phyloP scores from a whole-genome alignment of 2,888 invertebrate genomes.

The Alcis repandata region DNA sequence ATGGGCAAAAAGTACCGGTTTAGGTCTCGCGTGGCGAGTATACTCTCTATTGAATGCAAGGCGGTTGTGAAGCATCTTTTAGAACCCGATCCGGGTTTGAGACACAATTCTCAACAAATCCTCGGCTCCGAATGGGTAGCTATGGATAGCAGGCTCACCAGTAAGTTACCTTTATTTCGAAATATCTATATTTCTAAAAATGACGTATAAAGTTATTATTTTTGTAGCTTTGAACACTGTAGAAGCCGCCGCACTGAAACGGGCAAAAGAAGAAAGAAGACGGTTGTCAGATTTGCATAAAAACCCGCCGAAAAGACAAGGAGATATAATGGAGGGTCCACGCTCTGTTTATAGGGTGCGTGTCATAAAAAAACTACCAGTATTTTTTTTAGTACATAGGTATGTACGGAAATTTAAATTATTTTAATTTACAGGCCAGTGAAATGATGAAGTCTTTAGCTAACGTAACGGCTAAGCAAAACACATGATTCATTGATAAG shows the following conservation, averaged over 20 bases:
- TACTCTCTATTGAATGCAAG: constrained; percentile 88
- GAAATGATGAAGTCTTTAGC: constrained; percentile 82
- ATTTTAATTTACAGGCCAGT: constrained; percentile 67
- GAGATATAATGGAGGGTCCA: constrained; percentile 71
- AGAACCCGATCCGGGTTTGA: constrained; percentile 88
- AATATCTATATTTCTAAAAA: not conserved
- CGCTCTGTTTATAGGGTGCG: constrained; percentile 65
- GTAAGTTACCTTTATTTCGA: constrained; percentile 59
- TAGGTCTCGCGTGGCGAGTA: constrained; percentile 87
- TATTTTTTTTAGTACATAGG: not conserved
- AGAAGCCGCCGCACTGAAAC: constrained; percentile 87
- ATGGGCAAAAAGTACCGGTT: constrained; percentile 88
- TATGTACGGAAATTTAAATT: not conserved
- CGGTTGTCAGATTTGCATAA: constrained; percentile 63
- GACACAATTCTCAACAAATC: constrained; percentile 87
- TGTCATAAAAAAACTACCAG: not conserved
- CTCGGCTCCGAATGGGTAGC: constrained; percentile 88
- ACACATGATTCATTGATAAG: constrained; percentile 37
- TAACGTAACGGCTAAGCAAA: constrained; percentile 63
- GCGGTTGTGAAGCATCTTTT: constrained; percentile 88
- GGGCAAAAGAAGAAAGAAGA: constrained; percentile 85
- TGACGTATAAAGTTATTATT: not conserved
- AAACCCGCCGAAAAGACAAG: constrained; percentile 64
- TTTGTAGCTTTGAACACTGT: constrained; percentile 82
- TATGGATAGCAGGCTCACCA: constrained; percentile 88